Conservation (phyloP, 92 coral and sea anemone species). For the Anthopleura xanthogrammica region DNA sequence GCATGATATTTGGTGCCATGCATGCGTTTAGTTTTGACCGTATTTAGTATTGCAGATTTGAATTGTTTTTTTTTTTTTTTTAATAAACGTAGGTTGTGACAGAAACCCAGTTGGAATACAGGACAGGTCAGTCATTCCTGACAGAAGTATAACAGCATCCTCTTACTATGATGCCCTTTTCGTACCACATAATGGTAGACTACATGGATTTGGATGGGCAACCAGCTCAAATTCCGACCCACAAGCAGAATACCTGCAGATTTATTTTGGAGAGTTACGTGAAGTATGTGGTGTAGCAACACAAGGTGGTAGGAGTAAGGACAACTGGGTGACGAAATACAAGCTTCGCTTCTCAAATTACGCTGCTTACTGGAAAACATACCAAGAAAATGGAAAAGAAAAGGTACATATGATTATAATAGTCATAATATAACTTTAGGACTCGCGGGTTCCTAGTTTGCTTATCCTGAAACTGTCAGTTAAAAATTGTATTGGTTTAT, state of each 20-base stretch:
- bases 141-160: constrained; percentile 25
- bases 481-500: no score
- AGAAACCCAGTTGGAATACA: not conserved
- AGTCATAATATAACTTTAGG: no score
- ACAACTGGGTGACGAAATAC: constrained; percentile 21
- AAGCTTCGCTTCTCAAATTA: not conserved
- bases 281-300: constrained; percentile 19
- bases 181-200: not conserved
- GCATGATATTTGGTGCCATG: no score
- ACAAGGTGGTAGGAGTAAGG: not conserved
- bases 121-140: constrained; percentile 3
- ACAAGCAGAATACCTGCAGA: constrained; percentile 10
- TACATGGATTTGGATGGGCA: constrained; percentile 19
- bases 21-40: no score
- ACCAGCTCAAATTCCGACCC: not conserved
- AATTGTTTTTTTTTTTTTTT: not conserved
- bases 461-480: no score
- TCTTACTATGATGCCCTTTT: not conserved
- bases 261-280: constrained; percentile 2
- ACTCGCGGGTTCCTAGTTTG: no score
- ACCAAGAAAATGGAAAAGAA: not conserved
- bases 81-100: not conserved
- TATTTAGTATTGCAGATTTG: no score
- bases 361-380: not conserved
- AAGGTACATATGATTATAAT: not conserved